phyloP scores from a whole-genome alignment of 2,888 invertebrate species.

The Apamea epomidion region DNA sequence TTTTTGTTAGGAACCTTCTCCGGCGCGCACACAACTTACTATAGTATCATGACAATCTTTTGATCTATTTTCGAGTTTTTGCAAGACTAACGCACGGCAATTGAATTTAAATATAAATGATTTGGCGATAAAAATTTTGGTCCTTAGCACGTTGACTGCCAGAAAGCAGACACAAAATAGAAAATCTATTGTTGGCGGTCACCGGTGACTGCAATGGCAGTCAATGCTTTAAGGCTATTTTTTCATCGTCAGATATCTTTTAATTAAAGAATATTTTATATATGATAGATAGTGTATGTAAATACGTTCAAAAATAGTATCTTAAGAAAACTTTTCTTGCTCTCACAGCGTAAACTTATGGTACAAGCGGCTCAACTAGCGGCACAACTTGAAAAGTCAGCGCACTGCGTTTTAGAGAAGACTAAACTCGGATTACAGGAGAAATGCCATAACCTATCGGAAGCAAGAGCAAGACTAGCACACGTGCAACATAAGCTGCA shows the following conservation, averaged over 20 bases:
- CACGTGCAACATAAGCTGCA: conserved; percentile 92
- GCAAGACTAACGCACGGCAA: not conserved
- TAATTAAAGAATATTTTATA: no score
- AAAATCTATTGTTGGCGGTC: no score
- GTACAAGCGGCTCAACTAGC: conserved; percentile 85
- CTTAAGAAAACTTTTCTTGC: conserved; percentile 9
- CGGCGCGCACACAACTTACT: not conserved
- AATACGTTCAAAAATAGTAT: not conserved
- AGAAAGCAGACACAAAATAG: no score
- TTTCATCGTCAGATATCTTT: not conserved
- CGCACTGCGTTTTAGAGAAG: conserved; percentile 90
- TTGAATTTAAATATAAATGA: not conserved
- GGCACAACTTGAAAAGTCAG: conserved; percentile 91
- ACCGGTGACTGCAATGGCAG: no score
- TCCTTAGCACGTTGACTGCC: no score
- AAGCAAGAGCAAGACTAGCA: conserved; percentile 92
- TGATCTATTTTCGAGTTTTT: not conserved
- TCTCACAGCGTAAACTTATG: conserved; percentile 83
- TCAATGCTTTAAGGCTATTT: no score
- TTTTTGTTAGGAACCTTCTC: not conserved
- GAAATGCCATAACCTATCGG: conserved; percentile 92
- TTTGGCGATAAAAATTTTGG: no score
- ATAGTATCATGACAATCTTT: not conserved
- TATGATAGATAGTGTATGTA: not conserved
- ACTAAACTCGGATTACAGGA: conserved; percentile 91